Base-by-base conservation (phyloP, 2,888 invertebrate species). In the Ormia ochracea region DNA sequence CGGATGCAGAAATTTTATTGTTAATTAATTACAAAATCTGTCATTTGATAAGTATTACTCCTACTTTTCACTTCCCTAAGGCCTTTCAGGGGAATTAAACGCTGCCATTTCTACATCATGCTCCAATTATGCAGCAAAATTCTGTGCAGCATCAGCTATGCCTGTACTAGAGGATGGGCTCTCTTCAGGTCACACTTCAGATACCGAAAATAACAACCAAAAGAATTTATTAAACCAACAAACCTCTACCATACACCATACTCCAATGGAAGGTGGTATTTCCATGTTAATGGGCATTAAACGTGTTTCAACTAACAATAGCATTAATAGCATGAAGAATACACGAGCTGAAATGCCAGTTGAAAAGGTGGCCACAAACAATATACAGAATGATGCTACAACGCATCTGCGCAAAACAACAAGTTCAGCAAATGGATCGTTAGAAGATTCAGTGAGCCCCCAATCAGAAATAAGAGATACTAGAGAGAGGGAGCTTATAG, bases 121-220 rank as follows among this genome's bases (percentile, higher is more conserved):
- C 75, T 85, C 92, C 48, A 93, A 93, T 87, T 92, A 93, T 85
- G 91, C 93, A 41, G 92, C 92, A 88, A 80, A 80, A 58, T 80
- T 76, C 45, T 92, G 93, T 90, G 94, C 92, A 90, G 93, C 93
- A 59, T 94, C 93, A 56, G 93, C 93, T 85, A 95, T 98, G 95
- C 98, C 98, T 0, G 94, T 96, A 14, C 93, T 98, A 50, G 97
- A 98, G 88, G 98, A 98, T 89, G 98, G 97, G 0, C 91, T 98
- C 73, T 97, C 97, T 1, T 97, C 97, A 38, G 97, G 97, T 2
- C 97, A 97, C 87, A 96, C 94, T 1, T 97, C 97, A 81, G 98
- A 98, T 87, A 95, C 94, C 0, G 98, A 98, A 90, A 96, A 96
- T 88, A 96, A 95, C 86, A 96, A 96, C 89, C 94, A 83, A 70